phyloP scores from a whole-genome alignment of 2,797 vertebrate genomes.

The Tokudaia tokunoshimensis region DNA sequence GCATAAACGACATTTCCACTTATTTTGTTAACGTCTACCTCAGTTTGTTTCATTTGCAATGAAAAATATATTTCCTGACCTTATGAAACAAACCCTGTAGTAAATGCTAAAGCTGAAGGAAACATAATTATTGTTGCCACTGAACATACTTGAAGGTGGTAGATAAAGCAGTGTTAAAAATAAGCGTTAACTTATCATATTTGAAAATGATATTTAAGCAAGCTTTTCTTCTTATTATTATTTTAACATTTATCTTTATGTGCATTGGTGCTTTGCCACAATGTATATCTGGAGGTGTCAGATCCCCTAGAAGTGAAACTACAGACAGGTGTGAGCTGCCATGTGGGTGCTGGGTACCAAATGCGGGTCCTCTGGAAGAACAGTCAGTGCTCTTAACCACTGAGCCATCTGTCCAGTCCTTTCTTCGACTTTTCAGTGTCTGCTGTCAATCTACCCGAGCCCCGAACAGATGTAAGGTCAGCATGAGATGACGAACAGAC shows the following conservation, averaged over 20 bases:
- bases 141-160: slow-evolving; percentile 12
- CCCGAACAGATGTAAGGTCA: slow-evolving; percentile 19
- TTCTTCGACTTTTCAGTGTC: neutral
- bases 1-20: neutral
- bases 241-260: neutral
- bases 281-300: neutral
- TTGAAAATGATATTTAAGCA: slow-evolving; percentile 49
- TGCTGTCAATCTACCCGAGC: slow-evolving; percentile 20
- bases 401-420: neutral
- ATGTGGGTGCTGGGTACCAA: neutral
- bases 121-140: neutral
- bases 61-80: slow-evolving; percentile 11
- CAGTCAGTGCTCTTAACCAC: neutral
- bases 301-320: neutral
- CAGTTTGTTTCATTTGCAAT: slow-evolving; percentile 54
- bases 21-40: neutral
- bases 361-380: neutral
- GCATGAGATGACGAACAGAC: neutral
- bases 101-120: neutral
- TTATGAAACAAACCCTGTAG: neutral
- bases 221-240: neutral
- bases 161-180: neutral
- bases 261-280: neutral
- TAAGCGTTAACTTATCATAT: neutral
- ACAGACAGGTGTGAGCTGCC: neutral